Percentiles rank a stretch among this genome's conserved stretches.
Evolutionary conservation across 64 coral and sea anemone species (phyloP).

Genomic region (Astreopora myriophthalma): DNA sequence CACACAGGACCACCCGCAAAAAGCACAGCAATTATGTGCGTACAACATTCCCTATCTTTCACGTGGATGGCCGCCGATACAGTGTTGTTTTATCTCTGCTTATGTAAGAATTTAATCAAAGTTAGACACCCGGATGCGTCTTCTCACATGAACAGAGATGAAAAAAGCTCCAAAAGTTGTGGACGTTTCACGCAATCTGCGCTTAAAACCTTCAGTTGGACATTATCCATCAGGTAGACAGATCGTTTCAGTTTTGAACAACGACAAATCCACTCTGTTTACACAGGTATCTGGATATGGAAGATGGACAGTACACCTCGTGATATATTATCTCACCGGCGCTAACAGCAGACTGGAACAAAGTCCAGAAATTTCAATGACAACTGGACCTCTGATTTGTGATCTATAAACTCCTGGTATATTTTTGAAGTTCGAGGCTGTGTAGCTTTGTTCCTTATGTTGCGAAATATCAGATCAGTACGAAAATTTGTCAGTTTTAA

Average conservation of each 20-base stretch:
- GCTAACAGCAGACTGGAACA: too few relatives aligned
- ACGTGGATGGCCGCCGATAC: too few relatives aligned
- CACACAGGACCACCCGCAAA: neutral
- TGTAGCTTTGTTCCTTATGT: neutral
- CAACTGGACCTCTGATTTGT: too few relatives aligned
- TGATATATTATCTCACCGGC: neutral
- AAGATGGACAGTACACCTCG: neutral
- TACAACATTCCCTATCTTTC: neutral
- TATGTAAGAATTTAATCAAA: too few relatives aligned
- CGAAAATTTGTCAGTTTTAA: neutral
- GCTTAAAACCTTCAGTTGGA: neutral
- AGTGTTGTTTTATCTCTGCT: too few relatives aligned
- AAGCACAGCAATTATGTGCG: too few relatives aligned
- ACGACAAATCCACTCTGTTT: neutral
- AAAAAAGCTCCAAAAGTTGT: too few relatives aligned
- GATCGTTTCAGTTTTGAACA: neutral
- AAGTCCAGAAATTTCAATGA: too few relatives aligned
- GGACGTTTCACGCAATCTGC: neutral
- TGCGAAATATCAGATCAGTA: neutral
- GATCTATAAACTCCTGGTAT: too few relatives aligned
- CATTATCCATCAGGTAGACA: neutral
- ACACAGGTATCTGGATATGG: neutral
- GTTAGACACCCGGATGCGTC: neutral
- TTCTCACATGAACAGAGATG: too few relatives aligned
- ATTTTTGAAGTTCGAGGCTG: neutral